Evolutionary conservation across 2,888 invertebrate species (phyloP), one percentile per base, ranked within the genome.

Genomic region (Archips crataeganus): DNA sequence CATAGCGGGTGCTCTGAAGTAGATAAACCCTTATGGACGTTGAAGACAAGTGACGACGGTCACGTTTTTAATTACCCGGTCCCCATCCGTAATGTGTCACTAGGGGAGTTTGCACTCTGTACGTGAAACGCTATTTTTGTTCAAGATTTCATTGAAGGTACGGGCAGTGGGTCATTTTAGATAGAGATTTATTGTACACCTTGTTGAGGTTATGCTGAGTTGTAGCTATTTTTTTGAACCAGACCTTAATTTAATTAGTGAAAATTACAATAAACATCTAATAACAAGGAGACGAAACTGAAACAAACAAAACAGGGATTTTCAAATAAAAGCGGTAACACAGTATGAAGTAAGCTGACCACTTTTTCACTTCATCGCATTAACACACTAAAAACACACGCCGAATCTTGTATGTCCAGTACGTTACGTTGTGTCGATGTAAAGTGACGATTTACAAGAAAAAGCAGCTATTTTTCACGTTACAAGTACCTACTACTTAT

Each of bases 21-120:
- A 92, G 93, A 93, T 93, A 93, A 91, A 92, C 90, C 92, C 88
- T 89, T 89, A 88, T 85, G 87, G 87, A 86, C 81, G 80, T 78
- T 80, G 87, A 80, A 86, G 92, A 92, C 93, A 93, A 91, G 87
- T 94, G 93, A 94, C 91, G 92, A 93, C 93, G 94, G 93, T 94
- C 93, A 91, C 91, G 92, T 92, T 93, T 94, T 94, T 94, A 94
- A 94, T 94, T 93, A 94, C 92, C 87, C 85, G 80, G 81, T 86
- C 79, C 87, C 91, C 90, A 89, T 92, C 90, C 87, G 90, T 91
- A 88, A 90, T 89, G 88, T 86, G 90, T 90, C 89, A 87, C 86
- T 82, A 81, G 83, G 80, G 84, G 85, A 82, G 82, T 85, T 84
- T 79, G 80, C 78, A 81, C 80, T 82, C 82, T 82, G 82, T 85